Percentiles rank a stretch among this genome's conserved stretches.
Evolutionary conservation across 2,888 invertebrate genomes (phyloP).

Genomic region (Apamea sordens): DNA sequence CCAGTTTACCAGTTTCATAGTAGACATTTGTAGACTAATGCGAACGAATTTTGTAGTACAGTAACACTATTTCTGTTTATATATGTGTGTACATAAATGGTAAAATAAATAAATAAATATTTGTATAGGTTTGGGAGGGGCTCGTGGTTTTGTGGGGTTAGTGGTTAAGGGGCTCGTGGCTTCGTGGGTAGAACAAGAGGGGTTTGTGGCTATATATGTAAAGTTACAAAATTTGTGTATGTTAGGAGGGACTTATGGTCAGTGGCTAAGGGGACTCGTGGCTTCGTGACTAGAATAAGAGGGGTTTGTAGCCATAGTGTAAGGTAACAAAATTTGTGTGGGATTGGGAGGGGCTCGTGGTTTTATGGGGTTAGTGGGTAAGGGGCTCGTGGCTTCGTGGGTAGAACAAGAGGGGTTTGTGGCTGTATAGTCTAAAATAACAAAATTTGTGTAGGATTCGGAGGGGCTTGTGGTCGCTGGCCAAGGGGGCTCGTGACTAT

Average conservation of each 20-base stretch:
- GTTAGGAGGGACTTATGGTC: neutral
- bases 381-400: neutral
- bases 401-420: neutral
- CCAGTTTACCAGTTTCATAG: slow-evolving; percentile 31
- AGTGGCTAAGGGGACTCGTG: neutral
- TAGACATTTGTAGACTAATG: slow-evolving; percentile 1
- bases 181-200: neutral
- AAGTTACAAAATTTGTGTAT: neutral
- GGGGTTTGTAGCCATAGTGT: too few species aligned
- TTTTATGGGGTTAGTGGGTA: neutral
- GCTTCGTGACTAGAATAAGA: neutral
- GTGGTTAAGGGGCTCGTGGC: neutral
- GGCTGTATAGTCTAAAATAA: neutral
- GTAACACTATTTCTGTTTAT: neutral
- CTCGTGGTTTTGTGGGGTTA: neutral
- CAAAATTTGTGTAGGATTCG: neutral
- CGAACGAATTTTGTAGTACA: slow-evolving; percentile 15
- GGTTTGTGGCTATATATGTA: too few species aligned
- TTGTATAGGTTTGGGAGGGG: neutral
- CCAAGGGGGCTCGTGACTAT: neutral
- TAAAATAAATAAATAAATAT: neutral
- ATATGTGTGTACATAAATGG: too few species aligned
- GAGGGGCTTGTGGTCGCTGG: neutral
- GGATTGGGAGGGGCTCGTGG: neutral
- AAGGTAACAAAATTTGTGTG: too few species aligned